A percentile compares a stretch with the other conserved stretches of the same genome.
phyloP scores from a whole-genome alignment of 2,113 vertebrate genomes.

The Hippocampus mohnikei region DNA sequence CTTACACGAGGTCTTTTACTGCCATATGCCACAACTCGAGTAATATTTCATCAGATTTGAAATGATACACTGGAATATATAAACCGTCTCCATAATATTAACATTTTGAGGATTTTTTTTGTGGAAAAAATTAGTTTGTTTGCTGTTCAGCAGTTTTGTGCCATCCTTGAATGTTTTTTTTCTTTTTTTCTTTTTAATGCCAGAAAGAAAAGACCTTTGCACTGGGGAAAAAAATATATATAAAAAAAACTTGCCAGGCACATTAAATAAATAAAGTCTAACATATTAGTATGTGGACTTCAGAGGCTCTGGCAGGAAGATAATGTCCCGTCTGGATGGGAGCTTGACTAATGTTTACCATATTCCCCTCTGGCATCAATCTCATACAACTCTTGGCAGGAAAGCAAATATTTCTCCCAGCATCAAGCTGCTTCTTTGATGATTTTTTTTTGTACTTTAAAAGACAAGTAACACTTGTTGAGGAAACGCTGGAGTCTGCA shows the following conservation, averaged over 20 bases:
- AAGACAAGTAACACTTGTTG: not conserved
- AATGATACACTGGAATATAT: too few relatives aligned
- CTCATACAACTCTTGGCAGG: slow-evolving; percentile 1
- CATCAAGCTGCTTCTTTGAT: slow-evolving; percentile 3
- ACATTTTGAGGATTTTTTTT: too few relatives aligned
- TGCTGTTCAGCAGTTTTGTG: too few relatives aligned
- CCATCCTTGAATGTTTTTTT: too few relatives aligned
- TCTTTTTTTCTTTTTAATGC: too few relatives aligned
- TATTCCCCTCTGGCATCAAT: not conserved
- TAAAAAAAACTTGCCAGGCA: not conserved
- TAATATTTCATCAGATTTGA: too few relatives aligned
- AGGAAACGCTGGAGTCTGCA: not conserved
- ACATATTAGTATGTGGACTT: not conserved
- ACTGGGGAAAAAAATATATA: too few relatives aligned
- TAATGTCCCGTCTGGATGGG: not conserved
- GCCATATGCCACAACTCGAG: too few relatives aligned
- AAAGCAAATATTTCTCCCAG: slow-evolving; percentile 3
- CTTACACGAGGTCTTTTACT: too few relatives aligned
- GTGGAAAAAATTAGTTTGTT: too few relatives aligned
- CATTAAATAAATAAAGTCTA: not conserved
- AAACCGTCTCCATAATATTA: too few relatives aligned
- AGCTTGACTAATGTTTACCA: slow-evolving; percentile 3
- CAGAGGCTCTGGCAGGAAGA: not conserved
- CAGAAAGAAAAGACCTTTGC: too few relatives aligned
- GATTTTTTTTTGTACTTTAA: slow-evolving; percentile 1